Evolutionary conservation across 2,113 vertebrate species (phyloP), one percentile per base, ranked within the genome.

Genomic region (Potamarius usumacintae): DNA sequence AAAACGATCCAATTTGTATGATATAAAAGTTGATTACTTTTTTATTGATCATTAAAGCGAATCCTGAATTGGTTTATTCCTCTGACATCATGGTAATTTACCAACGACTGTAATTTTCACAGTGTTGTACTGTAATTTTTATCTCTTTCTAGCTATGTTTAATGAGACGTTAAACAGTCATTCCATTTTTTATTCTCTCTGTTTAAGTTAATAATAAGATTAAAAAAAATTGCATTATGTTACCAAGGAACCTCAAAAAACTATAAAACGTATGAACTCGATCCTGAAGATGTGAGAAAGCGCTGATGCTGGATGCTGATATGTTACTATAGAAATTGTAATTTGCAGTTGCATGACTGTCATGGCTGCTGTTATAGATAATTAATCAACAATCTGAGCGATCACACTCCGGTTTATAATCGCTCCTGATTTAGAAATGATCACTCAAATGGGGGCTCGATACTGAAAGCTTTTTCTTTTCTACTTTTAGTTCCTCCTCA

Each of bases 401-500:
- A 77, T 77, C 74, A 77, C 1, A 53, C 7, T 53, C 11, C 50
- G 3, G 48, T 77, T 48, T 50, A 22, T 50, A 50, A 10, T 72
- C 69, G 2, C 1, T 34, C 7, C 71, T 42, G 17, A 72, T 42
- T 72, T 42, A 8, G 7, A 72, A 17, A 8, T 9, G n/a, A 30
- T 69, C 42, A 42, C 42, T 42, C 42, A 42, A 42, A 42, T 0
- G 42, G 42, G 42, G 42, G 42, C 12, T 65, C 22, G 2, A 25
- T 65, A 0, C 10, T 9, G 25, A 65, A n/a, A n/a, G 60, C 0
- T 5, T 82, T 25, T 42, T 42, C 42, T 42, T 42, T 42, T 42
- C 42, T 42, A 42, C 3, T 42, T 42, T 42, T 42, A 42, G 42
- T 4, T 42, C 20, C 7, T 3, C 20, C 85, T 94, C 91, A 96